Conservation (phyloP, 2,888 invertebrate genomes). For the Lingula anatina region DNA sequence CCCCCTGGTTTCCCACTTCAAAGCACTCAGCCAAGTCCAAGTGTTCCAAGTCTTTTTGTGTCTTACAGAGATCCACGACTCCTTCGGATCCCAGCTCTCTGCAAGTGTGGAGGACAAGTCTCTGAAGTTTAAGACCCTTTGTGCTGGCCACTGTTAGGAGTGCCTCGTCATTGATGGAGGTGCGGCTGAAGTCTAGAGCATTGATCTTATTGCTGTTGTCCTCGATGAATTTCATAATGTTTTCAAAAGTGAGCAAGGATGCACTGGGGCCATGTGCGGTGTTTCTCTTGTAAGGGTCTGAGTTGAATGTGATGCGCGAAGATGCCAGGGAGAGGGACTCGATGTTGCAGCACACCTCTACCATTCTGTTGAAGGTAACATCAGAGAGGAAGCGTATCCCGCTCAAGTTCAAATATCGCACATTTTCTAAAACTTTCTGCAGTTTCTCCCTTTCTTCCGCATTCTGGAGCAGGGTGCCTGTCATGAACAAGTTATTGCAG, state of each 20-base stretch:
- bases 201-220: constrained; percentile 59
- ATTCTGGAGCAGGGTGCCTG: constrained; percentile 64
- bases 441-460: constrained; percentile 53
- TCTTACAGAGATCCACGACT: constrained; percentile 56
- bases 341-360: constrained; percentile 60
- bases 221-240: constrained; percentile 60
- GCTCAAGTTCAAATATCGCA: constrained; percentile 61
- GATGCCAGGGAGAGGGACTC: constrained; percentile 63
- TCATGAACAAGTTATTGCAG: constrained; percentile 70
- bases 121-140: constrained; percentile 56
- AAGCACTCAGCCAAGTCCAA: constrained; percentile 65
- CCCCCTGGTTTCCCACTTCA: constrained; percentile 63
- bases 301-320: constrained; percentile 68
- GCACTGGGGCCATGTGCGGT: too few relatives aligned
- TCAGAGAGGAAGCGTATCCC: constrained; percentile 71
- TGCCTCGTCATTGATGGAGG: constrained; percentile 64
- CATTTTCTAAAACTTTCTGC: constrained; percentile 37
- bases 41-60: constrained; percentile 59
- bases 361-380: constrained; percentile 66
- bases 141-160: constrained; percentile 59
- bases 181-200: constrained; percentile 63
- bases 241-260: constrained; percentile 68
- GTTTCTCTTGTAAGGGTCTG: constrained; percentile 60
- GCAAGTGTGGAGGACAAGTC: constrained; percentile 59
- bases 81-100: constrained; percentile 63